Evolutionary conservation across 2,888 invertebrate species (phyloP), one percentile per base, ranked within the genome.

Genomic region (Punctoribates punctum): DNA sequence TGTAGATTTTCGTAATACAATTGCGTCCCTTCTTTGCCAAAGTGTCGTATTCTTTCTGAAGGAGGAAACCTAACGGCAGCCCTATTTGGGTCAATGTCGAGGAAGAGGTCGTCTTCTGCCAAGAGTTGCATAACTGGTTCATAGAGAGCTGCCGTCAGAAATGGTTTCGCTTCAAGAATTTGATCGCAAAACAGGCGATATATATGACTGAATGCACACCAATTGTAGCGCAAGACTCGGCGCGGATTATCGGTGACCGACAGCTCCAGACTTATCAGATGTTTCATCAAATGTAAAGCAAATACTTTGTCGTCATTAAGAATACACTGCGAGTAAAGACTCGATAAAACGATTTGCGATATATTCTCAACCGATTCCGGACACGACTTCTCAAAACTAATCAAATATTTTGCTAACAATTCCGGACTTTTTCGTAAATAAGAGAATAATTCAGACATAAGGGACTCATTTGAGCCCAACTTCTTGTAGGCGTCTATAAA

Each of bases 51-150:
- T n/a, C 89, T 82, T 79, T 88, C 88, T 67, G 84, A 84, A 0
- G 87, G 84, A 48, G 88, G 85, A 81, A 89, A 89, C 13, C 81
- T 73, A 2, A 81, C 78, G 8, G 77, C 81, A 13, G 85, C 84
- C 78, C 95, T 95, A 79, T 91, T 90, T 0, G 94, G 93, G 84
- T 97, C 96, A 48, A 95, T 89, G 83, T 97, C 96, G 74, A 96
- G 87, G 84, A 92, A 93, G 85, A 90, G 90, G 83, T 96, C 95
- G 82, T 94, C 94, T 81, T 94, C 93, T 83, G 92, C 92, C 54
- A 98, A 86, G 65, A 80, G 29, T 34, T 80, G 82, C 89, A 96
- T 91, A 73, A 98, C 91, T 0, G 98, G 96, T 65, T 90, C 90
- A 84, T 95, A 92, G 15, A 98, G 87, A 0, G 96, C 93, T 0